Base-by-base conservation (phyloP, 2,113 vertebrate species). In the Melanocharis versteri region DNA sequence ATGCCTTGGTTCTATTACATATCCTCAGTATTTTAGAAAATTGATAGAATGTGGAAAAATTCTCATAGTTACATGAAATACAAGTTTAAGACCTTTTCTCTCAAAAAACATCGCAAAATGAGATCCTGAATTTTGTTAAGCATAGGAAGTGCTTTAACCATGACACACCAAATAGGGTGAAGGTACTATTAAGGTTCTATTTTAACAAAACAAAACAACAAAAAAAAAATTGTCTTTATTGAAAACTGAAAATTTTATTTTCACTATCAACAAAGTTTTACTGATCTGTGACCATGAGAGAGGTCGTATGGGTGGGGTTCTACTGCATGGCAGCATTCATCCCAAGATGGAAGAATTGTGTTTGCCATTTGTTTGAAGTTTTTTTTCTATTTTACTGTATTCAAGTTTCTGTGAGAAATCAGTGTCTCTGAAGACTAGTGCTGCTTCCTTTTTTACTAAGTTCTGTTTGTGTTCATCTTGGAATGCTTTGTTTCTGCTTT, bases 101-200 rank as follows among this genome's bases (percentile, higher is more conserved):
- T 96, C 87, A 97, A 96, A 85, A 93, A 92, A 86, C 83, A 70
- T 94, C 90, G 56, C 61, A 95, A 88, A 96, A 93, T 84, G 40
- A 95, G 92, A 90, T 95, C n/a, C 87, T 96, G 92, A 95, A 91
- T 96, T 96, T 95, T 88, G 18, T 94, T 96, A 93, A 89, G 72
- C 85, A 91, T 61, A 93, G 93, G 56, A 89, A 90, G 62, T 22
- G 84, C 86, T 97, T 95, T 88, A 89, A 94, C 65, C 78, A 57
- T 90, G 90, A 89, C 86, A 85, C 47, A 72, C 71, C 56, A 76
- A 96, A 69, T 85, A 91, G 84, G 16, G 78, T 84, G 68, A 58
- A 94, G 61, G 50, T 88, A 70, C 82, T 94, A 30, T 85, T 95
- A 84, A 92, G 80, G 54, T 70, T 83, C 50, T 94, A 15, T 83